Evolutionary conservation across 2,797 vertebrate species (phyloP), one percentile per base, ranked within the genome.

Genomic region (Spea hammondii): DNA sequence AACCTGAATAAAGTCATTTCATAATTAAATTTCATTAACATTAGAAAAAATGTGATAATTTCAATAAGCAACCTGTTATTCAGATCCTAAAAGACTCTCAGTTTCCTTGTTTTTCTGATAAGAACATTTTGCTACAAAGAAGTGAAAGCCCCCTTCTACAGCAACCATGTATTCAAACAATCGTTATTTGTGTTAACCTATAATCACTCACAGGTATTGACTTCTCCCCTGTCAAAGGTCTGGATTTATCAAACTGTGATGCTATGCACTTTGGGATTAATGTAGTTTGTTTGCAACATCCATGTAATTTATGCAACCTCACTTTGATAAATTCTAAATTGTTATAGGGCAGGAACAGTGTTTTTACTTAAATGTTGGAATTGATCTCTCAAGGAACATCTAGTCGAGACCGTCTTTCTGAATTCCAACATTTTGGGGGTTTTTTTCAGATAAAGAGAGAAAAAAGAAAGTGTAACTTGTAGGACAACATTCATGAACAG

Each of bases 1-100:
- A 73, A 51, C 7, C 62, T 73, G n/a, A 53, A 69, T 32, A 74
- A 45, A 68, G 10, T 53, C 72, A 74, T 77, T 77, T 70, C 44
- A 59, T 65, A 82, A 74, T 77, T 8, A 69, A 55, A 70, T 77
- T 78, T 65, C 62, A 14, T 67, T 55, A 57, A 59, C 53, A 60
- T 12, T 72, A 70, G 2, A 65, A 72, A 72, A 70, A 78, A 11
- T 69, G 47, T 70, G 60, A 60, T 67, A 65, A 44, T 57, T 72
- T 77, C 65, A 57, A 48, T 13, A 45, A 4, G 45, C n/a, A 77
- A 72, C 76, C 72, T 64, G 70, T 65, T 60, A 49, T 74, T 45
- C 51, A 51, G 64, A 4, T 51, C 17, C 65, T 72, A 65, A 45
- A 32, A 14, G 70, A 60, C 64, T 62, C 74, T 65, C 48, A n/a